Evolutionary conservation across 1,140 invertebrate species (phyloP).

Genomic region (Galleria mellonella): DNA sequence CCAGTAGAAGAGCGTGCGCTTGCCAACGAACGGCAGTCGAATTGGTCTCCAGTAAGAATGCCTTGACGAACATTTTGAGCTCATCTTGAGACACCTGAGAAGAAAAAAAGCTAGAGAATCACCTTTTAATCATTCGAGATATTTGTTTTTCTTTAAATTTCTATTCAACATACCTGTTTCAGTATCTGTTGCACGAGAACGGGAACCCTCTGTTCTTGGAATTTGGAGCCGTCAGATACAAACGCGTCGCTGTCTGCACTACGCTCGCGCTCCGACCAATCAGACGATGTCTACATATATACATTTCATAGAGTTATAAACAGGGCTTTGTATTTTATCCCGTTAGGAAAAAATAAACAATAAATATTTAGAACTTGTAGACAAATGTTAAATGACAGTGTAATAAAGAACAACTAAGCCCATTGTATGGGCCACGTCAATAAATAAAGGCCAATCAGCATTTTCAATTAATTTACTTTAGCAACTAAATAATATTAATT

Average conservation of each 20-base stretch:
- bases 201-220: conserved; percentile 65
- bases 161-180: conserved; percentile 43
- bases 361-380: too few relatives aligned
- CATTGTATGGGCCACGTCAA: too few relatives aligned
- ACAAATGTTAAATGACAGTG: too few relatives aligned
- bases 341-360: too few relatives aligned
- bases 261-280: conserved; percentile 58
- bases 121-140: too few relatives aligned
- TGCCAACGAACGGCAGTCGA: conserved; percentile 95
- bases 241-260: conserved; percentile 67
- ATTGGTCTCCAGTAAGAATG: conserved; percentile 95
- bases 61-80: conserved; percentile 85
- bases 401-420: too few relatives aligned
- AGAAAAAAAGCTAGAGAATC: not conserved
- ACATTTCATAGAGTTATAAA: not conserved
- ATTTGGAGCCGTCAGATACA: conserved; percentile 63
- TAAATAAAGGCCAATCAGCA: too few relatives aligned
- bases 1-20: conserved; percentile 91
- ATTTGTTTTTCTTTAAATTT: too few relatives aligned
- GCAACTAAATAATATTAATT: too few relatives aligned
- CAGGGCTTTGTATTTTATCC: too few relatives aligned
- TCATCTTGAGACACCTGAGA: conserved; percentile 71
- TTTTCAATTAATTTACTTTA: too few relatives aligned
- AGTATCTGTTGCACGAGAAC: conserved; percentile 65
- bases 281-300: conserved; percentile 22